These are phyloP conservation scores for Okapia johnstoni DNA, from an alignment of 2,113 vertebrate genomes.

Conservation along the genomic window DNA sequence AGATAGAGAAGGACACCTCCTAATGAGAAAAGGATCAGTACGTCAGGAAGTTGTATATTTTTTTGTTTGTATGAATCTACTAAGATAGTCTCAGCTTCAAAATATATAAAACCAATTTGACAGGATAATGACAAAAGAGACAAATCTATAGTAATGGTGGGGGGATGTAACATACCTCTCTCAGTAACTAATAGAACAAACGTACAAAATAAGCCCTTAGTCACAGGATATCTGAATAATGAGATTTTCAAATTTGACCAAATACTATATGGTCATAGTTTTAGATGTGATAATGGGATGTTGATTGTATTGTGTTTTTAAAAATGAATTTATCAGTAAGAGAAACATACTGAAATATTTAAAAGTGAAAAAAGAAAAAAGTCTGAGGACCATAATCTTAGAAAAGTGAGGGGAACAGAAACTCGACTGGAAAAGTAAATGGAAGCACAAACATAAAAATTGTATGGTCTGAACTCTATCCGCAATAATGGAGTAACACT, in stretches of 20 bases:
- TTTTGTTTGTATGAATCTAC: neutral
- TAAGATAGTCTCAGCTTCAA: neutral
- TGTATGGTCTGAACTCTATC: neutral
- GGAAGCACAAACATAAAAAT: neutral
- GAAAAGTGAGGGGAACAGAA: neutral
- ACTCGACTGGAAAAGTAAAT: neutral
- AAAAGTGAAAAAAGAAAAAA: neutral
- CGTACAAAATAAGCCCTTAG: neutral
- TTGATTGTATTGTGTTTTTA: neutral
- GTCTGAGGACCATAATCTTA: neutral
- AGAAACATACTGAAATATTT: neutral
- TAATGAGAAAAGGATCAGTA: neutral
- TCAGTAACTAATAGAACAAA: neutral
- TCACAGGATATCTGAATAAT: neutral
- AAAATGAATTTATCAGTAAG: neutral
- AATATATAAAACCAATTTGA: neutral
- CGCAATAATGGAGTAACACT: neutral
- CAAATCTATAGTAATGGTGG: neutral
- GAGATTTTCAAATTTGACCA: neutral
- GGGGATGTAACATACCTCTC: neutral
- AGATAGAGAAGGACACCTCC: neutral
- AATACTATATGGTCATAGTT: neutral
- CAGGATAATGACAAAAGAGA: neutral
- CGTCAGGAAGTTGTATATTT: neutral
- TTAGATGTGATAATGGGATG: neutral